Evolutionary conservation across 2,113 vertebrate genomes (phyloP).

Genomic region (Silurus glanis): DNA sequence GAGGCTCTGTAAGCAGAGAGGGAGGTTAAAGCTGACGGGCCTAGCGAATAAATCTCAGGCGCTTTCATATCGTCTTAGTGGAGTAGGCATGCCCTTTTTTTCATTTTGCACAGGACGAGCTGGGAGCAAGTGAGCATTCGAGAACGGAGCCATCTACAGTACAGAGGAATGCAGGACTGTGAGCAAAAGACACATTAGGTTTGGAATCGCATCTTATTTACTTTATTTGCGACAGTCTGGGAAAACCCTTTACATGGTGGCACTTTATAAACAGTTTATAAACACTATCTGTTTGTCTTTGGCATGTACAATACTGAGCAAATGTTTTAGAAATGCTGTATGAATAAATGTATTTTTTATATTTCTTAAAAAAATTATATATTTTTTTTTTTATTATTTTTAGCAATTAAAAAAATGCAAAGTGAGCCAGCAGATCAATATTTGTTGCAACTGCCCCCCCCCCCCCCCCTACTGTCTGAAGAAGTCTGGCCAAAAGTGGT

Average conservation of each 20-base stretch:
- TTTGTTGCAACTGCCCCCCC: no score
- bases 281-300: no score
- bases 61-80: constrained; percentile 46
- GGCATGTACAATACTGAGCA: neutral
- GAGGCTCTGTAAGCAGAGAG: constrained; percentile 39
- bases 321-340: neutral
- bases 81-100: neutral
- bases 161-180: neutral
- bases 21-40: constrained; percentile 49
- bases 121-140: constrained; percentile 8
- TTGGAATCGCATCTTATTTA: neutral
- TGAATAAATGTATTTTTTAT: no score
- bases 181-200: neutral
- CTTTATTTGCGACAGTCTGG: neutral
- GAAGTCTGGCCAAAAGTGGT: no score
- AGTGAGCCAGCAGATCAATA: no score
- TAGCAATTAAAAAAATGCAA: no score
- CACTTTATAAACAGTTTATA: neutral
- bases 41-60: constrained; percentile 43
- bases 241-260: neutral
- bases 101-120: neutral
- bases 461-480: no score
- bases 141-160: neutral
- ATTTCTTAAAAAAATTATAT: no score
- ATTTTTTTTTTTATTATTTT: no score